Conservation (phyloP, 2,888 invertebrate species). For the Morpho achilles region DNA sequence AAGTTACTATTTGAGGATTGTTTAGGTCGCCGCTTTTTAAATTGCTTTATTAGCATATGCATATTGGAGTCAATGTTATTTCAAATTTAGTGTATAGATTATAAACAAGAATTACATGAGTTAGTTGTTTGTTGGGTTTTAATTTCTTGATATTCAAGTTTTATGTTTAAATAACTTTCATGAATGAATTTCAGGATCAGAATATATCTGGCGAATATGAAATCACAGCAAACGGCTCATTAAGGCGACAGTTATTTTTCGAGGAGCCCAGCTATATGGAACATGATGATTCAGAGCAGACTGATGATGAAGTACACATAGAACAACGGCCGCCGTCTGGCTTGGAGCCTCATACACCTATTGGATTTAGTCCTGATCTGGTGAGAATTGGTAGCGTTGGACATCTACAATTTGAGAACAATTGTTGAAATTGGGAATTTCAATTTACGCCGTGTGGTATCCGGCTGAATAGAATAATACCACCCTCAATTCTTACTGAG, state of each 20-base stretch:
- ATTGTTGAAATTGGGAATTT: not conserved
- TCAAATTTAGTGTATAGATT: too few species aligned
- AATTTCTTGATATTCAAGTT: too few species aligned
- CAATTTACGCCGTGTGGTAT: too few species aligned
- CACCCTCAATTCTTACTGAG: too few species aligned
- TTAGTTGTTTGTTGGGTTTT: too few species aligned
- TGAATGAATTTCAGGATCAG: conserved; percentile 50
- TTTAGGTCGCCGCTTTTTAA: too few species aligned
- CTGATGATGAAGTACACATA: conserved; percentile 56
- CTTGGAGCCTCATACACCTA: conserved; percentile 56
- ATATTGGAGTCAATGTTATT: too few species aligned
- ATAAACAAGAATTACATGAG: too few species aligned
- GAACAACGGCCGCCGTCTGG: conserved; percentile 53
- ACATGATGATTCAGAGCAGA: conserved; percentile 66
- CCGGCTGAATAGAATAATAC: too few species aligned
- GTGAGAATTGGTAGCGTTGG: conserved; percentile 32
- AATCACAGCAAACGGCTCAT: conserved; percentile 67
- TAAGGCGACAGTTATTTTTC: conserved; percentile 62
- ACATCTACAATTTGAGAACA: not conserved
- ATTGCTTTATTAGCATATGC: too few species aligned
- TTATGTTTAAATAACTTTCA: not conserved
- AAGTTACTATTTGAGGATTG: too few species aligned
- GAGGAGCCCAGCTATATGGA: conserved; percentile 69
- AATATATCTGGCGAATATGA: conserved; percentile 59
- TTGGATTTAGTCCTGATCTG: conserved; percentile 63